Evolutionary conservation across 2,113 vertebrate species (phyloP).

Genomic region (Romanogobio albipinnatus): DNA sequence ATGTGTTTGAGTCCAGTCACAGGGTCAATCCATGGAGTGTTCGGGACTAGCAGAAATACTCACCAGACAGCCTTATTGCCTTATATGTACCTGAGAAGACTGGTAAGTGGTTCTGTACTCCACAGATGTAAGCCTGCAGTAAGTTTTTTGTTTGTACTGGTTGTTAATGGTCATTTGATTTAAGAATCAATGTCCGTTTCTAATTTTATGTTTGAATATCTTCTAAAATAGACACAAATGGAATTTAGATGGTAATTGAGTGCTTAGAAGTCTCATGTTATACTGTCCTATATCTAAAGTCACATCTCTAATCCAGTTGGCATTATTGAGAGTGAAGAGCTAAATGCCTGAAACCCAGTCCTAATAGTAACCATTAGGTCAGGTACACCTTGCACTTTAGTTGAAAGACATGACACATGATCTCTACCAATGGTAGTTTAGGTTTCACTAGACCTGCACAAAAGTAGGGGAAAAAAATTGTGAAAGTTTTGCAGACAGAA

Average conservation of each 20-base stretch:
- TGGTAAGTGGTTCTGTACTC: conserved; percentile 69
- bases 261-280: background rate
- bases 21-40: conserved; percentile 43
- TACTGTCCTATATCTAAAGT: background rate
- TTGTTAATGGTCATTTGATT: background rate
- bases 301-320: conserved; percentile 32
- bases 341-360: conserved; percentile 57
- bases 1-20: conserved; percentile 29
- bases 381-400: conserved; percentile 53
- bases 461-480: background rate
- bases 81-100: conserved; percentile 68
- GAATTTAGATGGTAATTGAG: background rate
- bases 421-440: conserved; percentile 30
- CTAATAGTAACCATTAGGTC: conserved; percentile 58
- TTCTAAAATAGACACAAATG: background rate
- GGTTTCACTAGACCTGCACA: conserved; percentile 37
- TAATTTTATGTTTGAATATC: background rate
- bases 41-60: conserved; percentile 60
- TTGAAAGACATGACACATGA: conserved; percentile 55
- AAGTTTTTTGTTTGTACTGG: background rate
- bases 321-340: conserved; percentile 38
- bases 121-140: conserved; percentile 54
- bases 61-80: conserved; percentile 63
- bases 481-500: background rate
- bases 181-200: background rate